Conservation (phyloP, 2,888 invertebrate species). For the Unio pictorum region DNA sequence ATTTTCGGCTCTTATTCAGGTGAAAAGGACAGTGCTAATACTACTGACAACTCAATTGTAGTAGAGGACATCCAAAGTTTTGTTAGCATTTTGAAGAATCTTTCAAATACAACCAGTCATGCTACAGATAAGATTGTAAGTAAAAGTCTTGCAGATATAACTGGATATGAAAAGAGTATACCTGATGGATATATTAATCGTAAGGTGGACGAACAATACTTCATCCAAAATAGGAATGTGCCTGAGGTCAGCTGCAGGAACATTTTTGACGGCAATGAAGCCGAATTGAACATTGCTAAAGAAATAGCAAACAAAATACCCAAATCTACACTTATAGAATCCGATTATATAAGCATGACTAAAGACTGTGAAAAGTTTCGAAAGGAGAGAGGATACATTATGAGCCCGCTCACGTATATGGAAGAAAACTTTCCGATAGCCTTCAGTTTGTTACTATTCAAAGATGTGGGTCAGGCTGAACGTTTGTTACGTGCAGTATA, state of each 20-base stretch:
- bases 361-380: conserved; percentile 29
- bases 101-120: too few species aligned
- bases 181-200: too few species aligned
- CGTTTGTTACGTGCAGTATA: conserved; percentile 60
- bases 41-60: too few species aligned
- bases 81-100: too few species aligned
- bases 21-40: too few species aligned
- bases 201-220: too few species aligned
- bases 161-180: too few species aligned
- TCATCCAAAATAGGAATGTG: neutral
- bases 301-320: neutral
- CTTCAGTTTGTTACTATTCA: conserved; percentile 57
- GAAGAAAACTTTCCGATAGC: conserved; percentile 60
- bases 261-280: neutral
- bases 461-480: conserved; percentile 57
- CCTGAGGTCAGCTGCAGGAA: neutral
- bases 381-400: conserved; percentile 26
- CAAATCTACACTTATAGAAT: neutral
- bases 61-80: too few species aligned
- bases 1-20: too few species aligned
- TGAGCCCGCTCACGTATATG: conserved; percentile 35
- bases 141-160: too few species aligned
- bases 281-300: neutral
- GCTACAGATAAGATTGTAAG: too few species aligned
- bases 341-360: conserved; percentile 11